Percentiles rank a stretch among this genome's conserved stretches.
Evolutionary conservation across 2,797 vertebrate genomes (phyloP).

Genomic region (Ceryle rudis): DNA sequence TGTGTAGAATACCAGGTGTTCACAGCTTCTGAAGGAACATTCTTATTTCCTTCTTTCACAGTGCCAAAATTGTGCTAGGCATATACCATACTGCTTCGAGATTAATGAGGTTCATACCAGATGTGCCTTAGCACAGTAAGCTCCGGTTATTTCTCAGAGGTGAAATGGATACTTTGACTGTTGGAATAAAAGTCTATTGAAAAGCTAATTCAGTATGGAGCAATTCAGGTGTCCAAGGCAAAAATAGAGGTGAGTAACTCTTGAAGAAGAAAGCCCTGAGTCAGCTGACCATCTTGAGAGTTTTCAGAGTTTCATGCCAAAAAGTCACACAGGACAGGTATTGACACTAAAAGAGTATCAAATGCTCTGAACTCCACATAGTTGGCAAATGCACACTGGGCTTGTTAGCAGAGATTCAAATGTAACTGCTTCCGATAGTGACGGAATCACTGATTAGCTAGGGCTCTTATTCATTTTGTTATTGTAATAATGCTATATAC

Average conservation of each 20-base stretch:
- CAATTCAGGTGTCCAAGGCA: neutral
- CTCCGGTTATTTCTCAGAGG: slow-evolving; percentile 12
- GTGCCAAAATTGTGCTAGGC: neutral
- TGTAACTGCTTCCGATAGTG: neutral
- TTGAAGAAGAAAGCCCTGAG: neutral
- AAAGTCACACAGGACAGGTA: neutral
- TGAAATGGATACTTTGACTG: neutral
- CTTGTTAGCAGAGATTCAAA: neutral
- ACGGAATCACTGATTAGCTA: neutral
- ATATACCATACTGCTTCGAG: neutral
- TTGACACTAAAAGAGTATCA: neutral
- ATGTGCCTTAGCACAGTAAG: slow-evolving; percentile 1
- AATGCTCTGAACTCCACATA: neutral
- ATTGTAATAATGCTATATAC: neutral
- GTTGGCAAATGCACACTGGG: neutral
- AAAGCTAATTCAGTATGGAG: neutral
- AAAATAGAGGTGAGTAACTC: neutral
- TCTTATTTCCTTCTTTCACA: slow-evolving; percentile 18
- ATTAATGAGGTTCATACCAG: slow-evolving; percentile 31
- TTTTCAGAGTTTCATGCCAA: neutral
- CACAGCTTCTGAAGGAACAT: neutral
- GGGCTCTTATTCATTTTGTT: neutral
- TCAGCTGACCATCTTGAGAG: neutral
- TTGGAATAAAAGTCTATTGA: slow-evolving; percentile 5
- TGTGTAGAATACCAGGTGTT: neutral